Evolutionary conservation across 2,113 vertebrate species (phyloP).

Genomic region (Silurus glanis): DNA sequence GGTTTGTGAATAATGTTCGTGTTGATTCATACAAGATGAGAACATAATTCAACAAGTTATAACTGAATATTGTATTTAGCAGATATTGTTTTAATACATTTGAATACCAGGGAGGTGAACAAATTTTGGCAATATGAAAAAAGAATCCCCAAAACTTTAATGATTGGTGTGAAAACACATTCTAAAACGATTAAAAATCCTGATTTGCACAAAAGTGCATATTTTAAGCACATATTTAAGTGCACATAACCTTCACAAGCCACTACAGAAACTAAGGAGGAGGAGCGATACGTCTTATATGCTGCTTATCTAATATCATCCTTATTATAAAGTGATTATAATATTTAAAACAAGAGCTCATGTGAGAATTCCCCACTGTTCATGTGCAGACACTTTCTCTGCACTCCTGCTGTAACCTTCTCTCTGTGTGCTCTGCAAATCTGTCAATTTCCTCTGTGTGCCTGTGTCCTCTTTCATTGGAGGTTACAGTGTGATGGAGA

Average conservation of each 20-base stretch:
- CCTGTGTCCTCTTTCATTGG: neutral
- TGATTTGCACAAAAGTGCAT: neutral
- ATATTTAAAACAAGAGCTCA: neutral
- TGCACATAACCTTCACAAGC: neutral
- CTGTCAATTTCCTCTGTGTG: neutral
- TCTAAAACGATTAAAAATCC: neutral
- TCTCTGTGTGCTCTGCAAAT: neutral
- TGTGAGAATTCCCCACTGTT: neutral
- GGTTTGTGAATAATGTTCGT: neutral
- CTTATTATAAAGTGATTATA: neutral
- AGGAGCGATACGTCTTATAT: neutral
- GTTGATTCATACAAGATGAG: neutral
- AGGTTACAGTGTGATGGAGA: slow-evolving; percentile 14
- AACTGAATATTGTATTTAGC: neutral
- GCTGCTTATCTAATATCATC: neutral
- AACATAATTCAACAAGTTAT: neutral
- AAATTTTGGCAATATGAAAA: neutral
- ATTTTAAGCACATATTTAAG: neutral
- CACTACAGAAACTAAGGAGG: too few species aligned
- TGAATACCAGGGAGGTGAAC: neutral
- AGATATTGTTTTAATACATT: neutral
- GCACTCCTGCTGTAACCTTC: neutral
- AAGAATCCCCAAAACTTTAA: neutral
- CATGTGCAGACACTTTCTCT: neutral
- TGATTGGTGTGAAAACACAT: neutral